Conservation (phyloP, 1,140 invertebrate species). For the Diuraphis noxia region DNA sequence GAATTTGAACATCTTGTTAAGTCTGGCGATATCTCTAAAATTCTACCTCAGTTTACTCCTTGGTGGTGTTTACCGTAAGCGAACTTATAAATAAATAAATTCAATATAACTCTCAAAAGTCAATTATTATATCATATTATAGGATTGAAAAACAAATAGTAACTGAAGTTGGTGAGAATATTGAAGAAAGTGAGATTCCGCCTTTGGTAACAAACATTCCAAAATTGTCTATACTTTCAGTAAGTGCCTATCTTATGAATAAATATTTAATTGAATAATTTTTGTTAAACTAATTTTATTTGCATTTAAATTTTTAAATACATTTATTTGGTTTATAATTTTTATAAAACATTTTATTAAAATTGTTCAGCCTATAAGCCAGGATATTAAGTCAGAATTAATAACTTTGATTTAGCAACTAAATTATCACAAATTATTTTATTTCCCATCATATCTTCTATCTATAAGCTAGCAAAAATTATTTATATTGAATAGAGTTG, state of each 20-base stretch:
- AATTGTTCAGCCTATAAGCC: no score
- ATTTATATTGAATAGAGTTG: no score
- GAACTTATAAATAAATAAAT: not conserved
- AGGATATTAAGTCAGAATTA: no score
- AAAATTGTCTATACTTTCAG: conserved; percentile 44
- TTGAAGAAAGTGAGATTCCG: conserved; percentile 36
- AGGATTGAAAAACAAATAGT: conserved; percentile 47
- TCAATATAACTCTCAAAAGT: conserved; percentile 21
- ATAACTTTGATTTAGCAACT: no score
- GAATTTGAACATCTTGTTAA: conserved; percentile 72
- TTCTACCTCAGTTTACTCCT: conserved; percentile 71
- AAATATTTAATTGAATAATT: not conserved
- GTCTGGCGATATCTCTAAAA: conserved; percentile 66
- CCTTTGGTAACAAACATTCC: conserved; percentile 33
- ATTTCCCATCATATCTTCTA: no score
- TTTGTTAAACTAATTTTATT: not conserved
- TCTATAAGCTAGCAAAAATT: no score
- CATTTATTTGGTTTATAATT: no score
- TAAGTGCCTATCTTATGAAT: conserved; percentile 37
- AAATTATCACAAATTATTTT: no score
- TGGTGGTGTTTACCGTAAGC: conserved; percentile 67
- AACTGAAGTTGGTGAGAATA: not conserved
- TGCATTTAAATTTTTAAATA: no score
- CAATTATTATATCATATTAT: not conserved
- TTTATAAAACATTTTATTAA: no score